These are phyloP conservation scores for Phrynocephalus vlangalii DNA, from an alignment of 2,797 vertebrate species.

Conservation along the genomic window DNA sequence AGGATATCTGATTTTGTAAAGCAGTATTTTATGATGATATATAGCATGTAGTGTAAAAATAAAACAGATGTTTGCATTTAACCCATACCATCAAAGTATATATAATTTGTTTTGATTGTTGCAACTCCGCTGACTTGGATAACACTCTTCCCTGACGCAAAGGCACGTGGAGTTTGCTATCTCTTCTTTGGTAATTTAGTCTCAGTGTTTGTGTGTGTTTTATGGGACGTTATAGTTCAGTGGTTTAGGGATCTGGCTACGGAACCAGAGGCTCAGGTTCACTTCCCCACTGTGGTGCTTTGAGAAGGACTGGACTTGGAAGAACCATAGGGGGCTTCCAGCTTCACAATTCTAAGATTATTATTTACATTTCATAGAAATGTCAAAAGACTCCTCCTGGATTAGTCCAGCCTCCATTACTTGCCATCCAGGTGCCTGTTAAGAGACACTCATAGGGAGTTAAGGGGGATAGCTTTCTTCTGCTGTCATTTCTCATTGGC, in stretches of 20 bases:
- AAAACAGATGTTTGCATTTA: constrained; percentile 2
- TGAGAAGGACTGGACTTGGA: too few relatives aligned
- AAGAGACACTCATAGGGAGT: too few relatives aligned
- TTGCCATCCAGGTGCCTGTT: neutral
- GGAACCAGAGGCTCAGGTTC: too few relatives aligned
- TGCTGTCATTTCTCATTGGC: neutral
- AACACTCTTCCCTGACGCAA: neutral
- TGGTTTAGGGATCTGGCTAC: too few relatives aligned
- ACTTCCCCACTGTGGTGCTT: too few relatives aligned
- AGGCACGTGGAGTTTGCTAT: neutral
- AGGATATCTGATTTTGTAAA: neutral
- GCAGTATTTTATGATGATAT: neutral
- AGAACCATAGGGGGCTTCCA: too few relatives aligned
- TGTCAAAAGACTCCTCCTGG: neutral
- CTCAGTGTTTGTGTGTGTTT: neutral
- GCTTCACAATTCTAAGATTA: too few relatives aligned
- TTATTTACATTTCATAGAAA: neutral
- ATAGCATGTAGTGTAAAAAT: neutral
- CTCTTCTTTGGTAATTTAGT: neutral
- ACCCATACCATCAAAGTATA: neutral
- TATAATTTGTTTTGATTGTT: neutral
- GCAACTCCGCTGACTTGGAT: neutral
- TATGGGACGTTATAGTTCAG: neutral
- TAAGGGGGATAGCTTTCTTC: neutral
- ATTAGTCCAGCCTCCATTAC: too few relatives aligned